Conservation (phyloP, 2,888 invertebrate genomes). For the Cryptocephalus primarius region DNA sequence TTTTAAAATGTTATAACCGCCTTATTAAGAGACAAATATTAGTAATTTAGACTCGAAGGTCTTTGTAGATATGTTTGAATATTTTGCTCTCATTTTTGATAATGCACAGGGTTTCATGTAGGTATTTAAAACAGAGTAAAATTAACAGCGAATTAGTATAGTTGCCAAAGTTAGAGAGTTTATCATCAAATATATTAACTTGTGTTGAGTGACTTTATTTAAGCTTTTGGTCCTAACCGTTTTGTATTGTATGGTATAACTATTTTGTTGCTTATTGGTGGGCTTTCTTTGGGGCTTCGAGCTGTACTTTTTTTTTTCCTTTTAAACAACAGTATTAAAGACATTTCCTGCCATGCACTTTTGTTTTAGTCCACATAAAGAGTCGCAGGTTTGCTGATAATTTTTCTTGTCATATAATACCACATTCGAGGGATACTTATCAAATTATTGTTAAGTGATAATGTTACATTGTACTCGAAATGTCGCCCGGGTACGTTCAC, state of each 20-base stretch:
- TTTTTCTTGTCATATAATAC: constrained; percentile 1
- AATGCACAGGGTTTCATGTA: constrained; percentile 30
- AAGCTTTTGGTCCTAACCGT: not conserved
- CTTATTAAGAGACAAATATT: constrained; percentile 28
- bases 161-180: constrained; percentile 17
- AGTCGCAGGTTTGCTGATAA: constrained; percentile 3
- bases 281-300: too few species aligned
- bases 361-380: not conserved
- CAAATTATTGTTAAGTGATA: too few species aligned
- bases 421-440: too few species aligned
- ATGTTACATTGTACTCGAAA: too few species aligned
- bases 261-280: too few species aligned
- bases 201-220: not conserved
- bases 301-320: too few species aligned
- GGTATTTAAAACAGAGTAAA: constrained; percentile 19
- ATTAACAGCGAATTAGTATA: constrained; percentile 31
- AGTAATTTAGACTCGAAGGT: constrained; percentile 14
- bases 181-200: constrained; percentile 14
- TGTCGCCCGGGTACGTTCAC: too few species aligned
- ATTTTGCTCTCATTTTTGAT: constrained; percentile 19
- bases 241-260: too few species aligned
- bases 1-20: constrained; percentile 18
- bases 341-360: not conserved
- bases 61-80: constrained; percentile 11
- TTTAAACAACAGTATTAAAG: too few species aligned